Conservation (phyloP, 2,797 vertebrate species). For the Zalophus californianus region DNA sequence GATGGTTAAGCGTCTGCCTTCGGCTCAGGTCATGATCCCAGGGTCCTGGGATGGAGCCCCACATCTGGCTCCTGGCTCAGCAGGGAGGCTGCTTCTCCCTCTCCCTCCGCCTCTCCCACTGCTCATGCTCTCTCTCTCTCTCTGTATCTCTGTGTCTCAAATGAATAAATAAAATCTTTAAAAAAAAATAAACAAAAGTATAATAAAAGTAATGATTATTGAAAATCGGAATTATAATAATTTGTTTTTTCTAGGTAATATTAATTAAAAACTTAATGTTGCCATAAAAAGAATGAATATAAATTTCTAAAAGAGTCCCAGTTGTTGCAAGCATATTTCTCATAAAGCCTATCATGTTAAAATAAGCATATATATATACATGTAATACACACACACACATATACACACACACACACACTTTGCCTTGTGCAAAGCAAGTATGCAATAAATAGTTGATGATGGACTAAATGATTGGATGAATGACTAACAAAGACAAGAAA, state of each 20-base stretch:
- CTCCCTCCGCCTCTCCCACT: too few relatives aligned
- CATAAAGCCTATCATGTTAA: background rate
- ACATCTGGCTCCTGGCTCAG: too few relatives aligned
- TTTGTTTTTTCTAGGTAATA: background rate
- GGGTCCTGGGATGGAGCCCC: too few relatives aligned
- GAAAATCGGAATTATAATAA: background rate
- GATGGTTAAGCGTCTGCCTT: too few relatives aligned
- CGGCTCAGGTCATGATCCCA: too few relatives aligned
- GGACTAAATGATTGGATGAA: background rate
- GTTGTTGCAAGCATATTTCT: background rate
- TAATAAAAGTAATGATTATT: background rate
- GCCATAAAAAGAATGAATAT: background rate
- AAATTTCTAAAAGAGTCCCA: background rate
- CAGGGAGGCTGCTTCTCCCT: too few relatives aligned
- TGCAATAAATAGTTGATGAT: background rate
- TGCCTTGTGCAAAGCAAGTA: background rate
- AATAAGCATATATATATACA: background rate
- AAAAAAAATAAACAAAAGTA: background rate
- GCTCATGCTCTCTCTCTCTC: too few relatives aligned
- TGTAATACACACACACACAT: background rate
- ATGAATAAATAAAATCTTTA: too few relatives aligned
- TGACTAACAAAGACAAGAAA: background rate
- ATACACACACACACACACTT: background rate
- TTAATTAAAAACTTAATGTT: background rate
- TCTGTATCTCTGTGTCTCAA: too few relatives aligned